Base-by-base conservation (phyloP, 2,888 invertebrate species). In the Troglohyphantes excavatus region DNA sequence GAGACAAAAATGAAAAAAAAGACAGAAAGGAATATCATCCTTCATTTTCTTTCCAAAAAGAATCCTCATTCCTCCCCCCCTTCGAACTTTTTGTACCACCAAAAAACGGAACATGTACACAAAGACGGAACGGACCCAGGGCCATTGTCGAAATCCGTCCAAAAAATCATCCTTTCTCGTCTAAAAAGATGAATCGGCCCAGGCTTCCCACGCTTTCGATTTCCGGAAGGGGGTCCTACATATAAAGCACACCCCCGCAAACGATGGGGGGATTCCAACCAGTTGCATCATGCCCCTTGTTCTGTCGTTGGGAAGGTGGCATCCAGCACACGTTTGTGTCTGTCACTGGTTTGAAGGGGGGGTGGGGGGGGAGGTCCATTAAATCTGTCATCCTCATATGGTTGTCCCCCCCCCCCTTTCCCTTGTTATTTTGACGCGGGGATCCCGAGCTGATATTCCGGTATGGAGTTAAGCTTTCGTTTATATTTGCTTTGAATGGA, bases 121-220 rank as follows among this genome's bases (percentile, higher is more conserved):
- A 53, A 59, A 59, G 76, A 68, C 78, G 78, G 61, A 63, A 61
- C 39, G 78, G 78, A 79, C 68, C 65, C 46, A 39, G 53, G 53
- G n/a, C 73, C 68, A 63, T 89, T 89, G 88, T 89, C 23, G 43
- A 59, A 29, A 17, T 39, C 7, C 26, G 21, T 75, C 73, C 65
- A 89, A 89, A 89, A 89, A 89, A 76, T 70, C n/a, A n/a, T n/a
- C 88, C 70, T 89, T 83, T 89, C 88, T 82, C 75, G 73, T 72
- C 29, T 53, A 84, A 86, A 76, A 65, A 82, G 76, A 82, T 82
- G 75, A 89, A 89, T 88, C 79, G 81, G n/a, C 39, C 67, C 33
- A 23, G 53, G 26, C 88, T 89, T 89, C 88, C 88, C 88, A 89
- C 88, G 88, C 88, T 88, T 88, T 70, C 21, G 29, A 70, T 59